Percentiles rank a stretch among this genome's conserved stretches.
phyloP scores from a whole-genome alignment of 1,140 invertebrate species.

The Drosophila persimilis region DNA sequence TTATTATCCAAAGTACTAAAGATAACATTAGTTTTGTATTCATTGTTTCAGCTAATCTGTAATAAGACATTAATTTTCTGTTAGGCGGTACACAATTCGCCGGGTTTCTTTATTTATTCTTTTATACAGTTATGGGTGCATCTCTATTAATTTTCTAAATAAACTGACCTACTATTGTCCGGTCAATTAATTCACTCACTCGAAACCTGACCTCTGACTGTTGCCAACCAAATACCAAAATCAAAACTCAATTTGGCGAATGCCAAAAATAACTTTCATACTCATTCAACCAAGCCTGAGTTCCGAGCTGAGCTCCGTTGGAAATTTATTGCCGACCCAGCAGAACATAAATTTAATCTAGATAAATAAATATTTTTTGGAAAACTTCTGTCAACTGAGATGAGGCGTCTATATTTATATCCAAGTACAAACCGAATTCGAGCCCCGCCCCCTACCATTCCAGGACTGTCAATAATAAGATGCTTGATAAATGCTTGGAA shows the following conservation, averaged over 20 bases:
- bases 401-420: constrained; percentile 21
- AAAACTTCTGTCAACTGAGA: constrained; percentile 57
- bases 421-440: neutral
- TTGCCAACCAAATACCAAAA: constrained; percentile 17
- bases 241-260: constrained; percentile 61
- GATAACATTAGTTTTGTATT: too few species aligned
- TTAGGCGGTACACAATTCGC: too few species aligned
- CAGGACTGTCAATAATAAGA: constrained; percentile 77
- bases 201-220: neutral
- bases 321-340: constrained; percentile 67
- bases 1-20: too few species aligned
- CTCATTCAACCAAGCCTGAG: constrained; percentile 44
- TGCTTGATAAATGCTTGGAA: constrained; percentile 76
- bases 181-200: constrained; percentile 12
- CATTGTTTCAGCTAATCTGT: too few species aligned
- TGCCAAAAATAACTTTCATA: constrained; percentile 42
- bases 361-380: constrained; percentile 68
- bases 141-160: too few species aligned
- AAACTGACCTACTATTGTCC: neutral
- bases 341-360: constrained; percentile 49
- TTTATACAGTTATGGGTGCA: too few species aligned
- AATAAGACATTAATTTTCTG: too few species aligned
- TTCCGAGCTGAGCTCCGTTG: constrained; percentile 4
- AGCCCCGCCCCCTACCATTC: neutral
- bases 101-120: too few species aligned